Evolutionary conservation across 2,888 invertebrate species (phyloP), one percentile per base, ranked within the genome.

Genomic region (Netelia inedita): DNA sequence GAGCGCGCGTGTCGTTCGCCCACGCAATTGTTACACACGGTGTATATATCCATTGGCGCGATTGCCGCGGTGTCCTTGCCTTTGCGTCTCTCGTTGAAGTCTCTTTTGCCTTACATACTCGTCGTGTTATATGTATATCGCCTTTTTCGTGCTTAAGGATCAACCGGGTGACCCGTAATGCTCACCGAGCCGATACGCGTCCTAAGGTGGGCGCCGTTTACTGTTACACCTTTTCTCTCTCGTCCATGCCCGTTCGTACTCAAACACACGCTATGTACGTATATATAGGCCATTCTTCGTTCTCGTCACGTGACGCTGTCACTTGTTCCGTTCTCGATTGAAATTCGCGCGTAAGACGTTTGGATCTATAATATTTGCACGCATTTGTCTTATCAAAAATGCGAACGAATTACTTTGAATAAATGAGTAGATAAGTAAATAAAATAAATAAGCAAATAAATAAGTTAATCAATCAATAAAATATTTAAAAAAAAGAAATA

Each of bases 191-290:
- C 66, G 53, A 66, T 71, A 55, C 35, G 35, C 35, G 63, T 41
- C 43, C 69, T 50, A 61, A 83, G 71, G 80, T 83, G 80, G 80
- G 83, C 83, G 83, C 80, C 83, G 55, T 80, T 84, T 80, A 84
- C 83, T 80, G 80, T 84, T 84, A 84, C 72, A 73, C 59, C 65
- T 74, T 81, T 74, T 81, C 74, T 81, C 74, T 71, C 50, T 55
- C 59, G 41, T 41, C 10, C 82, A 41, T 53, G 6, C 19, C 19
- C 9, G n/a, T 59, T 69, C 28, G n/a, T 57, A 41, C 43, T 14
- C 41, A 41, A 14, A 46, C 14, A 8, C 14, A 46, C 14, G 11
- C 14, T 35, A 23, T 50, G 9, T 46, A 16, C n/a, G 10, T 46
- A 43, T 79, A 41, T 11, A 53, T 65, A 41, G 41, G 28, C 55